These are phyloP conservation scores for Papilio dardanus DNA, from an alignment of 1,140 invertebrate species.

Conservation along the genomic window DNA sequence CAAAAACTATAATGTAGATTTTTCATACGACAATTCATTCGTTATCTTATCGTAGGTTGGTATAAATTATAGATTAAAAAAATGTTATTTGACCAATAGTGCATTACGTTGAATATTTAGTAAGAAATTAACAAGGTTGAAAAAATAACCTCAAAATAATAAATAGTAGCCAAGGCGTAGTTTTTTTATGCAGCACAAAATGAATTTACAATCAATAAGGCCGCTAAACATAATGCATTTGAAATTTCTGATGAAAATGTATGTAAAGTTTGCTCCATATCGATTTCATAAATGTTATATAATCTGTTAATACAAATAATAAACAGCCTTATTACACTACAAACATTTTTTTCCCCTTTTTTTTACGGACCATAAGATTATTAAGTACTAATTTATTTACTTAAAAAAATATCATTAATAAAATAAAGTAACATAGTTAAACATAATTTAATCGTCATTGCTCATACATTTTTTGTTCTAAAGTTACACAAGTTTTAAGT, in stretches of 20 bases:
- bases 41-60: too few relatives aligned
- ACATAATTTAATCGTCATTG: not conserved
- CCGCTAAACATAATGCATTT: not conserved
- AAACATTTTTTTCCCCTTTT: too few relatives aligned
- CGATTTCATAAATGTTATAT: too few relatives aligned
- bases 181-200: not conserved
- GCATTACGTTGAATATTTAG: not conserved
- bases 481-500: not conserved
- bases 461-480: constrained; percentile 1
- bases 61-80: not conserved
- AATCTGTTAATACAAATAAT: too few relatives aligned
- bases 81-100: not conserved
- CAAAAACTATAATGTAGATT: too few relatives aligned
- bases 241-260: not conserved
- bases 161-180: not conserved
- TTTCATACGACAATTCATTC: too few relatives aligned
- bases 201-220: not conserved
- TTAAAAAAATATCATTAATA: too few relatives aligned
- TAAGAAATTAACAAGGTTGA: not conserved
- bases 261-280: not conserved
- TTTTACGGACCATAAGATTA: too few relatives aligned
- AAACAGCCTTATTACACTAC: too few relatives aligned
- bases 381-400: too few relatives aligned
- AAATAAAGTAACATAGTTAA: not conserved
- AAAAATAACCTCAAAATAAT: constrained; percentile 5